Evolutionary conservation across 2,888 invertebrate genomes (phyloP), one percentile per base, ranked within the genome.

Genomic region (Orchestes rusci): DNA sequence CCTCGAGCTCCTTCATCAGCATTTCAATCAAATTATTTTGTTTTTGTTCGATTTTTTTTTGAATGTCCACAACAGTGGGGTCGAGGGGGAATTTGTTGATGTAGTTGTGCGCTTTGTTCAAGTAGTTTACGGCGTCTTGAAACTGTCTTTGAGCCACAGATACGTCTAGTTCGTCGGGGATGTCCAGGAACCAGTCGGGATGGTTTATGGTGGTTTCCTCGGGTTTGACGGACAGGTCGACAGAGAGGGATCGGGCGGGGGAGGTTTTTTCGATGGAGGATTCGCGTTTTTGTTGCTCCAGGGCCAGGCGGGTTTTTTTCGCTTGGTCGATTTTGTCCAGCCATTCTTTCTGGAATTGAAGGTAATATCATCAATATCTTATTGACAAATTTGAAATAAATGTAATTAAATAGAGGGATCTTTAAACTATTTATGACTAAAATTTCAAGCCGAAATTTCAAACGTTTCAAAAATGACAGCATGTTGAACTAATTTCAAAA

Each of bases 81-180:
- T 71, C 73, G 28, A 64, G 63, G 15, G 39, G 10, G 39, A 60
- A 59, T 39, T 62, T 58, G 39, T 66, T 51, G 17, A 81, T 63
- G 58, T 75, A 79, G 4, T 73, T 70, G 49, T 75, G 74, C 0
- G 77, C 73, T 58, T 79, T 81, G 54, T 85, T 83, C 54, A 95
- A 78, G 10, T 93, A 71, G 52, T 80, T 77, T 53, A 91, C 84
- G 1, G 94, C 93, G 61, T 89, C 90, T 66, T 94, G 91, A 63
- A 96, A 96, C 68, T 95, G 91, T 57, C 96, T 78, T 68, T 96
- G 93, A 1, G 95, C 96, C 53, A 96, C 88, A 57, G 85, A 80
- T 10, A 95, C 93, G 72, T 97, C 94, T 41, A 97, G 72, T 67
- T 96, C 95, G 66, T 96, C 96, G 1, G 90, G 84, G 3, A 90